phyloP scores from a whole-genome alignment of 2,797 vertebrate species.

The Epinephelus coioides region DNA sequence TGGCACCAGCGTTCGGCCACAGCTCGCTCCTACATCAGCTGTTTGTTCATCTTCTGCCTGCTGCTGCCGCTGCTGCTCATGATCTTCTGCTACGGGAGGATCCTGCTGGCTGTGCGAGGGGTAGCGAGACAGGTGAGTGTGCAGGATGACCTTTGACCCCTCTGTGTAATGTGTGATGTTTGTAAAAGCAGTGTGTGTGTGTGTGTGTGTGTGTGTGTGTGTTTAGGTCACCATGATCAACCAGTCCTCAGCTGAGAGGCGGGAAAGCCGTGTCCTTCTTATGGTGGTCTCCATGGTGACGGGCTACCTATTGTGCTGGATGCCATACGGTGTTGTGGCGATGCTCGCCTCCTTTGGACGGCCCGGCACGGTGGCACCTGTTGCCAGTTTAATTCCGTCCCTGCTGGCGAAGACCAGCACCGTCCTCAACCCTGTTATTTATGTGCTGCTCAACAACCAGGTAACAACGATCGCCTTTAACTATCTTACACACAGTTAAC shows the following conservation, averaged over 20 bases:
- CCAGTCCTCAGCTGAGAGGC: slow-evolving; percentile 34
- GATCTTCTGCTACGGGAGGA: slow-evolving; percentile 84
- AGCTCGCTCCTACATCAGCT: slow-evolving; percentile 82
- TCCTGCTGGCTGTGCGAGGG: slow-evolving; percentile 70
- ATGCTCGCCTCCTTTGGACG: slow-evolving; percentile 79
- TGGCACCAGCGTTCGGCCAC: slow-evolving; percentile 80
- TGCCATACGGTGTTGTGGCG: slow-evolving; percentile 81
- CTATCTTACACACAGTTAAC: not conserved
- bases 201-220: not conserved
- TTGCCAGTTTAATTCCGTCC: slow-evolving; percentile 79
- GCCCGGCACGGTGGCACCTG: slow-evolving; percentile 71
- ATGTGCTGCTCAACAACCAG: slow-evolving; percentile 83
- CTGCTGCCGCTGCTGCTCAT: slow-evolving; percentile 83
- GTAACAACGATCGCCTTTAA: slow-evolving; percentile 33
- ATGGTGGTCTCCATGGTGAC: slow-evolving; percentile 84
- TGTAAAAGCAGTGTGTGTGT: not conserved
- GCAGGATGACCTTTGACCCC: slow-evolving; percentile 45
- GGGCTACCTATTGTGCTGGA: slow-evolving; percentile 85
- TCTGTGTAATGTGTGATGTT: not conserved
- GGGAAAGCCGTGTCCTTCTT: slow-evolving; percentile 65
- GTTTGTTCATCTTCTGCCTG: slow-evolving; percentile 86
- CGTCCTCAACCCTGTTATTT: slow-evolving; percentile 83
- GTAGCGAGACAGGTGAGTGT: slow-evolving; percentile 47
- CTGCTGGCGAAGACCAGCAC: slow-evolving; percentile 86
- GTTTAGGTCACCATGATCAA: slow-evolving; percentile 44